Conservation (phyloP, 2,113 vertebrate genomes). For the Cisticola juncidis region DNA sequence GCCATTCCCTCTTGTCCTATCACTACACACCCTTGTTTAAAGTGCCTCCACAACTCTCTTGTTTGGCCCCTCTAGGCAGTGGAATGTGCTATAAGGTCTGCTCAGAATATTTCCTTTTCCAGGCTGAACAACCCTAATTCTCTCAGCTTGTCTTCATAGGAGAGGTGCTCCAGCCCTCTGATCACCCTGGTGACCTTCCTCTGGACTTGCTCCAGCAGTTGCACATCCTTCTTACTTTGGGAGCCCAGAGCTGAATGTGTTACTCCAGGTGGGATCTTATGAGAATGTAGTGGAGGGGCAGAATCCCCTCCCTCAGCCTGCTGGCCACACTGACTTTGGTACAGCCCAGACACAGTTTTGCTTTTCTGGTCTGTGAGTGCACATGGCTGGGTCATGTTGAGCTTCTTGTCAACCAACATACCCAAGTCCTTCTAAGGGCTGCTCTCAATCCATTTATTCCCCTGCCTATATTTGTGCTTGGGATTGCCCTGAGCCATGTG, state of each 20-base stretch:
- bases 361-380: neutral
- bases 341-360: neutral
- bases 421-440: neutral
- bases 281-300: neutral
- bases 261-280: neutral
- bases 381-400: neutral
- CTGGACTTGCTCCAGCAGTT: neutral
- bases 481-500: neutral
- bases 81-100: neutral
- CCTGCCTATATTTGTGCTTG: neutral
- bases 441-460: neutral
- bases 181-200: neutral
- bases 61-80: neutral
- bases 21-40: neutral
- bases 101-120: neutral
- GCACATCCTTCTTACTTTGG: neutral
- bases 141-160: neutral
- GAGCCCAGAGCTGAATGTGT: neutral
- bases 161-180: neutral
- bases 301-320: neutral
- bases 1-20: neutral
- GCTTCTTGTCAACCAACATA: fast-evolving
- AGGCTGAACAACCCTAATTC: neutral
- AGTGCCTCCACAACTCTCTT: neutral
- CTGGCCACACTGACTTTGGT: neutral